phyloP scores from a whole-genome alignment of 2,888 invertebrate species.

The Scaptomyza reducta region DNA sequence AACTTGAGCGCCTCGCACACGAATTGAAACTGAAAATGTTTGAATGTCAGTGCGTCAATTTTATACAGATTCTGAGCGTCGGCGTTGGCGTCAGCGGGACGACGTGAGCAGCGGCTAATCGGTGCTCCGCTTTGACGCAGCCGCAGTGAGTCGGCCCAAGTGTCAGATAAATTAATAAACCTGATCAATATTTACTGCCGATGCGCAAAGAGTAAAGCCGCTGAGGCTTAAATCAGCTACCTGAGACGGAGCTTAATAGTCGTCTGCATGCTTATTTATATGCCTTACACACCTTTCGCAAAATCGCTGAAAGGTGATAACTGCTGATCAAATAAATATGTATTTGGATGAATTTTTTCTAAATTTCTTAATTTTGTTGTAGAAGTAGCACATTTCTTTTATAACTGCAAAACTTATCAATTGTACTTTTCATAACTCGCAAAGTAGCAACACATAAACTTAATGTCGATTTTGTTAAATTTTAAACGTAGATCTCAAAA shows the following conservation, averaged over 20 bases:
- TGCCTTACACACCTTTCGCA: constrained; percentile 53
- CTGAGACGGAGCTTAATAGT: constrained; percentile 23
- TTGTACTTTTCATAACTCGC: no score
- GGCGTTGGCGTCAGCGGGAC: not conserved
- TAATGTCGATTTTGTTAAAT: constrained; percentile 1
- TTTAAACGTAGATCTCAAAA: not conserved
- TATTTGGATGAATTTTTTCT: not conserved
- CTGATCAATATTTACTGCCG: constrained; percentile 59
- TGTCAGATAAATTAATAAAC: constrained; percentile 42
- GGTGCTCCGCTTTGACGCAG: constrained; percentile 13
- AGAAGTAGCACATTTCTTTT: not conserved
- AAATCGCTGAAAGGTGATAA: constrained; percentile 49
- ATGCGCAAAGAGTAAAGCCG: constrained; percentile 22
- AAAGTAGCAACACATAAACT: not conserved
- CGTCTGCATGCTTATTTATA: constrained; percentile 53
- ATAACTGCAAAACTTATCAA: not conserved
- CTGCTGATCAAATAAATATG: constrained; percentile 3
- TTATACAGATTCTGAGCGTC: constrained; percentile 52
- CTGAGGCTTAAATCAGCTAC: constrained; percentile 11
- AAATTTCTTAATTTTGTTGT: not conserved
- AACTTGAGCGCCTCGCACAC: constrained; percentile 52
- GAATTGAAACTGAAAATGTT: constrained; percentile 65
- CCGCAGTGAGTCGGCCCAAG: constrained; percentile 24
- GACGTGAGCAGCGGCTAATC: constrained; percentile 53
- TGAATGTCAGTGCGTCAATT: constrained; percentile 44